Evolutionary conservation across 2,888 invertebrate genomes (phyloP).

Genomic region (Homarus gammarus): DNA sequence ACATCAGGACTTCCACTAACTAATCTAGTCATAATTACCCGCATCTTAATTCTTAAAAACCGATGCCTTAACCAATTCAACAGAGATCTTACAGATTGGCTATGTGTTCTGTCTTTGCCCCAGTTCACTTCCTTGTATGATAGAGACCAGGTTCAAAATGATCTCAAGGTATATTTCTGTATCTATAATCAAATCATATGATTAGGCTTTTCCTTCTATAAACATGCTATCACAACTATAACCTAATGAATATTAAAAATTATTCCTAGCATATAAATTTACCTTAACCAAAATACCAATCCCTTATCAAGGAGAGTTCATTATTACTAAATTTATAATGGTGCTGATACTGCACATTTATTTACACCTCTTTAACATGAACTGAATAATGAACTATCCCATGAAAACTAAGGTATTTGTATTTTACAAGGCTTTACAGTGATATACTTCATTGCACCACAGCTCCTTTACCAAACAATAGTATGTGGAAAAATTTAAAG

Average conservation of each 20-base stretch:
- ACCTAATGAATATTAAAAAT: background rate
- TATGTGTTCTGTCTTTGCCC: too few relatives aligned
- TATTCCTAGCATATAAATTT: background rate
- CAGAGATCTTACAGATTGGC: too few relatives aligned
- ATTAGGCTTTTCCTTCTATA: background rate
- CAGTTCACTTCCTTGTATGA: too few relatives aligned
- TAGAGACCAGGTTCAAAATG: too few relatives aligned
- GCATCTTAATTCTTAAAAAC: too few relatives aligned
- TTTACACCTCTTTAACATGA: background rate
- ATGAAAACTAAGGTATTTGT: background rate
- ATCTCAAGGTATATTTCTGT: too few relatives aligned
- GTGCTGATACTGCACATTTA: background rate
- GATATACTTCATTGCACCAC: constrained; percentile 41
- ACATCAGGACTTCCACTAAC: too few relatives aligned
- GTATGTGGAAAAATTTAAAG: constrained; percentile 9
- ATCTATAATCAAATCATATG: background rate
- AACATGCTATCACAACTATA: background rate
- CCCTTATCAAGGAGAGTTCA: background rate
- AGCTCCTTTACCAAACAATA: constrained; percentile 19
- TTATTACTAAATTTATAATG: background rate
- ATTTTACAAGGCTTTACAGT: constrained; percentile 29
- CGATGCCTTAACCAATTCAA: too few relatives aligned
- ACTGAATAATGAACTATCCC: background rate
- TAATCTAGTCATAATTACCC: too few relatives aligned
- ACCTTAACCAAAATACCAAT: background rate